Evolutionary conservation across 2,888 invertebrate genomes (phyloP).

Genomic region (Synanthedon andrenaeformis): DNA sequence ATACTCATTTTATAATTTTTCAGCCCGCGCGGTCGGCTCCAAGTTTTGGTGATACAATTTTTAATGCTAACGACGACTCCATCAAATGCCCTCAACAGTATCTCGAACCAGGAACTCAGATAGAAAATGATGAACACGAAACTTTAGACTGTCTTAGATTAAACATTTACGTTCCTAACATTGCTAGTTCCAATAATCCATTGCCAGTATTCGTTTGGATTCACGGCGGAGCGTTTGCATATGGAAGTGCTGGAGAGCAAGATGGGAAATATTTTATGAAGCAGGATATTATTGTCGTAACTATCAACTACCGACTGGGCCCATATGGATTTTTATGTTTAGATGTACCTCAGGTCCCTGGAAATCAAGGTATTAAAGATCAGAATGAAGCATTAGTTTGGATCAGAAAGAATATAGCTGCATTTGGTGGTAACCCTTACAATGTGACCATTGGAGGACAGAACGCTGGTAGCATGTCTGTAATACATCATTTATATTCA

Average conservation of each 20-base stretch:
- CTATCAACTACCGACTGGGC: conserved; percentile 55
- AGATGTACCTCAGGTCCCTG: conserved; percentile 40
- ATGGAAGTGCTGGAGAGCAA: conserved; percentile 36
- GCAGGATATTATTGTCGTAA: conserved; percentile 47
- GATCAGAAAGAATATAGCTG: conserved; percentile 46
- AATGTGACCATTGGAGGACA: conserved; percentile 54
- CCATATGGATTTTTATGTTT: conserved; percentile 60
- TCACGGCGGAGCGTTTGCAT: conserved; percentile 45
- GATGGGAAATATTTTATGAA: conserved; percentile 36
- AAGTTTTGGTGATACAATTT: not conserved
- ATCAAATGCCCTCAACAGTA: not conserved
- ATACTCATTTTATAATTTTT: not conserved
- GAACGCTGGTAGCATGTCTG: conserved; percentile 49
- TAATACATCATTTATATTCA: conserved; percentile 46
- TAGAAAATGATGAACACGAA: conserved; percentile 10
- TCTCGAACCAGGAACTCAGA: not conserved
- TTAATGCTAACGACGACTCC: not conserved
- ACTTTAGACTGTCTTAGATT: conserved; percentile 73
- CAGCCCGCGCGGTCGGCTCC: not conserved
- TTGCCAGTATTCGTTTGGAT: conserved; percentile 56
- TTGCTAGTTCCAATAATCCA: conserved; percentile 39
- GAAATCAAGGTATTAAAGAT: conserved; percentile 59
- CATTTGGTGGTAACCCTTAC: conserved; percentile 58
- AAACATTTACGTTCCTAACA: conserved; percentile 66
- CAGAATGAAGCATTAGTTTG: conserved; percentile 48